These are phyloP conservation scores for Geococcyx californianus DNA, from an alignment of 2,113 vertebrate species.

Conservation along the genomic window DNA sequence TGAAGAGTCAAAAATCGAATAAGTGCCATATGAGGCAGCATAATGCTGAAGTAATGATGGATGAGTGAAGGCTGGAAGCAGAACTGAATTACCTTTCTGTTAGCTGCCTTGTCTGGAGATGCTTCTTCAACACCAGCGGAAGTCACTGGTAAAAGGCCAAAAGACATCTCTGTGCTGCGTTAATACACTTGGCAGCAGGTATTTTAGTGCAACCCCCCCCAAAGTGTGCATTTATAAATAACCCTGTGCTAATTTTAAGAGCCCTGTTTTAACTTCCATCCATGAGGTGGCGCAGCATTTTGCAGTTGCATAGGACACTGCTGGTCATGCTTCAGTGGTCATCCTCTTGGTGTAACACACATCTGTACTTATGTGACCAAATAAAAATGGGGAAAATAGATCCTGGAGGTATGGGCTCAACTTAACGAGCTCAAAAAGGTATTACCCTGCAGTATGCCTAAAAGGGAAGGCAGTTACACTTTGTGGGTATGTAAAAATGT, in stretches of 20 bases:
- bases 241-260: not conserved
- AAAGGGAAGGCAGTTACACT: not conserved
- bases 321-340: not conserved
- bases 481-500: not conserved
- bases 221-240: not conserved
- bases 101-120: not conserved
- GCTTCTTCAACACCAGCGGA: not conserved
- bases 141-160: not conserved
- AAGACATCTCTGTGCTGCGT: not conserved
- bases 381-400: not conserved
- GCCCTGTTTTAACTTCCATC: not conserved
- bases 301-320: not conserved
- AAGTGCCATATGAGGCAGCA: not conserved
- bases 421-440: not conserved
- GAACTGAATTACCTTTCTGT: not conserved
- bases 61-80: not conserved
- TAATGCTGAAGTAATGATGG: not conserved
- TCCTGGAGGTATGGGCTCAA: not conserved
- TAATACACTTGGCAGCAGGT: not conserved
- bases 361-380: not conserved
- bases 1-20: not conserved
- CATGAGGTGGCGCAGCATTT: not conserved
- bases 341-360: not conserved
- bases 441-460: not conserved
- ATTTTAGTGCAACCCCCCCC: accelerated